Percentiles rank a stretch among this genome's conserved stretches.
phyloP scores from a whole-genome alignment of 2,888 invertebrate species.

The Tanypteryx hageni region DNA sequence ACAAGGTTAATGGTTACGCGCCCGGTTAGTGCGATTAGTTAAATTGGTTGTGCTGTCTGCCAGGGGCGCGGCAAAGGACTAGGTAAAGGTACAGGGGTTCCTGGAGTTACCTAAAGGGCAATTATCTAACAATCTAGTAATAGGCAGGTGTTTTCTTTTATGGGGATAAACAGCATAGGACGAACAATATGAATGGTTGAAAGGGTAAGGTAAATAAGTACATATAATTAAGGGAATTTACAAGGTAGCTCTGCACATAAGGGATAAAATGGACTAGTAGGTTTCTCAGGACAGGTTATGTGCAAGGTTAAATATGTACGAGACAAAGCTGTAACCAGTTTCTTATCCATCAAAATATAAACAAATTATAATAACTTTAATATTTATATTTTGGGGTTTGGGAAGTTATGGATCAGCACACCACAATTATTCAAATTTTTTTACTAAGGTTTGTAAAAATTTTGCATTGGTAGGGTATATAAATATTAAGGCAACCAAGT shows the following conservation, averaged over 20 bases:
- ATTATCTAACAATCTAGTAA: slow-evolving; percentile 46
- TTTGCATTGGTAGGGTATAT: slow-evolving; percentile 43
- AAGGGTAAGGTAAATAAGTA: slow-evolving; percentile 22
- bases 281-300: slow-evolving; percentile 39
- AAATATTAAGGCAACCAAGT: slow-evolving; percentile 32
- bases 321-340: slow-evolving; percentile 44
- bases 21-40: slow-evolving; percentile 38
- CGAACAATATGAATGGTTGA: neutral
- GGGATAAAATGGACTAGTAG: slow-evolving; percentile 31
- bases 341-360: slow-evolving; percentile 26
- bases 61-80: slow-evolving; percentile 32
- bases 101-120: slow-evolving; percentile 4
- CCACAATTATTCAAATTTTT: slow-evolving; percentile 53
- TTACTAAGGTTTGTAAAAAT: slow-evolving; percentile 28
- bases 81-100: slow-evolving; percentile 16
- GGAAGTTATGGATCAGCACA: slow-evolving; percentile 52
- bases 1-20: slow-evolving; percentile 56
- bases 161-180: neutral
- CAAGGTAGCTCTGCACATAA: slow-evolving; percentile 43
- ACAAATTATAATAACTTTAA: slow-evolving; percentile 33
- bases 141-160: slow-evolving; percentile 31
- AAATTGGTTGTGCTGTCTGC: neutral
- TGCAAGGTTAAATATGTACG: slow-evolving; percentile 37
- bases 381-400: neutral
- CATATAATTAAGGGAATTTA: slow-evolving; percentile 46